Percentiles rank a stretch among this genome's conserved stretches.
Evolutionary conservation across 2,797 vertebrate genomes (phyloP).

Genomic region (Amblyraja radiata): DNA sequence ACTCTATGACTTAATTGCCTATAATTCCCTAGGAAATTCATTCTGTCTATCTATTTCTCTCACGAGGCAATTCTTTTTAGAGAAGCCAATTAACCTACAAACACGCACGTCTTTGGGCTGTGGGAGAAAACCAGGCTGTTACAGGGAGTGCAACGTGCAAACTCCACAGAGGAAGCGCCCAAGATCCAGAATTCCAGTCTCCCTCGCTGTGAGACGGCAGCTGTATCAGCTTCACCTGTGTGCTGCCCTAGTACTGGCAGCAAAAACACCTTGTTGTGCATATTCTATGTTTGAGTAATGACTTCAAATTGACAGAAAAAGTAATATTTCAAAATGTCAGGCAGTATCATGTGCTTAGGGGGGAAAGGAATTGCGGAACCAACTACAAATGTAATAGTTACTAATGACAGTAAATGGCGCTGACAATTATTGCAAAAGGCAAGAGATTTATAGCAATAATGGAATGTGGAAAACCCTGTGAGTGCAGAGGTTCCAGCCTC

Average conservation of each 20-base stretch:
- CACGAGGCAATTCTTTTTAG: too few species aligned
- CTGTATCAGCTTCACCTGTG: too few species aligned
- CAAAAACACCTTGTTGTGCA: constrained; percentile 9
- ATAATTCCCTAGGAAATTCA: too few species aligned
- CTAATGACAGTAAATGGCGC: constrained; percentile 7
- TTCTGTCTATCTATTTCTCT: too few species aligned
- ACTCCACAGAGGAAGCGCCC: too few species aligned
- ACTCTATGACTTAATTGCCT: too few species aligned
- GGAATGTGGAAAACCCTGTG: constrained; percentile 19
- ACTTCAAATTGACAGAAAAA: neutral
- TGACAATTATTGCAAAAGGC: neutral
- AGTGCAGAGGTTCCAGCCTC: neutral
- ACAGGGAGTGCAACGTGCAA: too few species aligned
- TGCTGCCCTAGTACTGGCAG: neutral
- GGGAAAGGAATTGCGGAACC: neutral
- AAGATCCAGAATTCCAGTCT: too few species aligned
- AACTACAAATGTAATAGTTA: neutral
- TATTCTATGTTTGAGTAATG: constrained; percentile 16
- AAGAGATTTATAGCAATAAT: constrained; percentile 5
- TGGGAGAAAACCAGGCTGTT: too few species aligned
- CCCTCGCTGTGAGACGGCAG: too few species aligned
- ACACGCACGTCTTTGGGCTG: too few species aligned
- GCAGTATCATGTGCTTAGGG: neutral
- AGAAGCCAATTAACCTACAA: too few species aligned
- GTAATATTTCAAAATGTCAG: constrained; percentile 1